A percentile compares a stretch with the other conserved stretches of the same genome.
These are phyloP conservation scores for Nineta flava DNA, from an alignment of 2,888 invertebrate genomes.

Conservation along the genomic window DNA sequence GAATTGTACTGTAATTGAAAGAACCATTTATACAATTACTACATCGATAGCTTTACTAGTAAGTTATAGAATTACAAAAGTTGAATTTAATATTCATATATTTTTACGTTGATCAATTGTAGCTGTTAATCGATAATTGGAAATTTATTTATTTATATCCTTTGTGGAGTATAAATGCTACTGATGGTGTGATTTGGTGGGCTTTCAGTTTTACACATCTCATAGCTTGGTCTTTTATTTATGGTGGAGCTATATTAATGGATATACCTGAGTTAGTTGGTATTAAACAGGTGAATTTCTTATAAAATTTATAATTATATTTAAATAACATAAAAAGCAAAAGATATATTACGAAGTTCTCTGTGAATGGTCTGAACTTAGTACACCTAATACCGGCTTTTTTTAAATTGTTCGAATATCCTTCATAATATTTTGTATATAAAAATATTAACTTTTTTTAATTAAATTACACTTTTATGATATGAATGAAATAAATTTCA, in stretches of 20 bases:
- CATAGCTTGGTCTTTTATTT: constrained; percentile 39
- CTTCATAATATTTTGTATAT: too few species aligned
- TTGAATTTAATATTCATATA: neutral
- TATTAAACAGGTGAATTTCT: constrained; percentile 33
- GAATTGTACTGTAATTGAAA: neutral
- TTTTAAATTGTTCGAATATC: too few species aligned
- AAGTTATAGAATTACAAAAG: neutral
- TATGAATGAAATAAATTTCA: too few species aligned
- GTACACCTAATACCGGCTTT: too few species aligned
- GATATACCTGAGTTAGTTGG: constrained; percentile 43
- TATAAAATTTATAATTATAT: neutral
- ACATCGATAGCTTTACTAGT: neutral
- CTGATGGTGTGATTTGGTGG: constrained; percentile 30
- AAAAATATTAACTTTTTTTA: too few species aligned
- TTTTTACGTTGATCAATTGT: too few species aligned
- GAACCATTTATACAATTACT: neutral
- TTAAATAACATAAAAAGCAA: too few species aligned
- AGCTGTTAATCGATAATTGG: constrained; percentile 37
- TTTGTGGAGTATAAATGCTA: constrained; percentile 37
- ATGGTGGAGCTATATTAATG: constrained; percentile 42
- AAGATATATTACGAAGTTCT: too few species aligned
- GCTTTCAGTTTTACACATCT: constrained; percentile 31
- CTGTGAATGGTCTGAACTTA: too few species aligned
- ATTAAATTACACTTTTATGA: too few species aligned
- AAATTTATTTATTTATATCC: constrained; percentile 27